Conservation (phyloP, 2,113 vertebrate genomes). For the Hystrix brachyura region DNA sequence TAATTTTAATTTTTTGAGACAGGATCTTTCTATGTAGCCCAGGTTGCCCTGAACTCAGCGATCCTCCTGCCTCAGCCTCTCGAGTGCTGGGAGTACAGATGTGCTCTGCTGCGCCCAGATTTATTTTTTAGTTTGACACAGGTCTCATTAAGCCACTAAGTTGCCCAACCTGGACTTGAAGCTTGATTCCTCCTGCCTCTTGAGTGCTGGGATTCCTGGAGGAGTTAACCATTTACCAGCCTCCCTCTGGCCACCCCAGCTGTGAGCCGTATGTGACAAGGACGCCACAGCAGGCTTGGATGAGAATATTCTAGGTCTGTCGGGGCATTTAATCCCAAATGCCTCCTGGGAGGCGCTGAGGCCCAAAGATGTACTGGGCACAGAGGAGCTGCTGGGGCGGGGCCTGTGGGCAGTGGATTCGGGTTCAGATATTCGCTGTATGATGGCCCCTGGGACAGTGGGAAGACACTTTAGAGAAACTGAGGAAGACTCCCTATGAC, state of each 20-base stretch:
- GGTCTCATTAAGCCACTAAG: neutral
- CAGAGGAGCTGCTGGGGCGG: neutral
- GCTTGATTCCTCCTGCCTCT: neutral
- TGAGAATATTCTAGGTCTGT: no score
- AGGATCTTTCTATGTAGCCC: neutral
- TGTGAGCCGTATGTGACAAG: rapidly evolving
- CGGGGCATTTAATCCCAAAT: neutral
- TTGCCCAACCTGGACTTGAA: neutral
- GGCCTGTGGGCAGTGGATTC: neutral
- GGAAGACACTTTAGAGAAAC: neutral
- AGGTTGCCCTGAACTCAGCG: neutral
- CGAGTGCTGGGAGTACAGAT: no score
- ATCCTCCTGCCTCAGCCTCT: neutral
- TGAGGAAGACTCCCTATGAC: neutral
- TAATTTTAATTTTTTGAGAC: neutral
- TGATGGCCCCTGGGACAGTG: rapidly evolving
- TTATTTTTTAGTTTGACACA: neutral
- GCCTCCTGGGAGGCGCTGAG: neutral
- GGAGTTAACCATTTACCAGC: neutral
- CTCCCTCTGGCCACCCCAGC: rapidly evolving
- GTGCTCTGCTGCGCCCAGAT: no score
- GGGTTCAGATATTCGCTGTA: neutral
- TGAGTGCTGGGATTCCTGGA: neutral
- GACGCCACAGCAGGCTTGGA: neutral
- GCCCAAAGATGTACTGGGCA: neutral